These are phyloP conservation scores for Hemibagrus guttatus DNA, from an alignment of 2,797 vertebrate species.

Conservation along the genomic window DNA sequence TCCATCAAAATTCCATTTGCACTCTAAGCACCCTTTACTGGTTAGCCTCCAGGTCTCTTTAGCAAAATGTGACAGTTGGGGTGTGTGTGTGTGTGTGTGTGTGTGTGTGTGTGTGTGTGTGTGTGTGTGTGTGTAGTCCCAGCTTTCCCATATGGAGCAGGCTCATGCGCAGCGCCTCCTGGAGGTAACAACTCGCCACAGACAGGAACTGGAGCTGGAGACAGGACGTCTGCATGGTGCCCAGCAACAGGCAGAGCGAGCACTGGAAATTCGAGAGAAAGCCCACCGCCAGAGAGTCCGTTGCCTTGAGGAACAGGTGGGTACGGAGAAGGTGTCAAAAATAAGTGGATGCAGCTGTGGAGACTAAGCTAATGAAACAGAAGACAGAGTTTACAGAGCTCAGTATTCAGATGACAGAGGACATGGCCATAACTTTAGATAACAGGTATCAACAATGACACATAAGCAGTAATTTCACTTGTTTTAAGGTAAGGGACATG, in stretches of 20 bases:
- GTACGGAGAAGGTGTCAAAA: not conserved
- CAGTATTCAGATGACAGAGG: not conserved
- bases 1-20: constrained; percentile 35
- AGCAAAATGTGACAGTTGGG: not conserved
- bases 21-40: constrained; percentile 18
- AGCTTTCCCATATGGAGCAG: constrained; percentile 70
- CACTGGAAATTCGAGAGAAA: constrained; percentile 69
- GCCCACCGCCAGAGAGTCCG: constrained; percentile 71
- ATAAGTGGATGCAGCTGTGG: not conserved
- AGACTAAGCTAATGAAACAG: not conserved
- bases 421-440: not conserved
- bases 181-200: constrained; percentile 73
- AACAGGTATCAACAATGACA: not conserved
- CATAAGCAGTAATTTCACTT: not conserved
- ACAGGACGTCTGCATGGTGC: constrained; percentile 63
- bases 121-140: constrained; percentile 65
- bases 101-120: constrained; percentile 26
- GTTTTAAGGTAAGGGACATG: not conserved
- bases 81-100: constrained; percentile 33
- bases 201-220: constrained; percentile 72
- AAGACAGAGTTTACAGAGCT: not conserved
- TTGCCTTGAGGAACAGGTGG: constrained; percentile 78
- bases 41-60: constrained; percentile 17
- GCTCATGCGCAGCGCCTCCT: constrained; percentile 72
- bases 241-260: constrained; percentile 71